Evolutionary conservation across 2,113 vertebrate genomes (phyloP).

Genomic region (Entosphenus tridentatus): DNA sequence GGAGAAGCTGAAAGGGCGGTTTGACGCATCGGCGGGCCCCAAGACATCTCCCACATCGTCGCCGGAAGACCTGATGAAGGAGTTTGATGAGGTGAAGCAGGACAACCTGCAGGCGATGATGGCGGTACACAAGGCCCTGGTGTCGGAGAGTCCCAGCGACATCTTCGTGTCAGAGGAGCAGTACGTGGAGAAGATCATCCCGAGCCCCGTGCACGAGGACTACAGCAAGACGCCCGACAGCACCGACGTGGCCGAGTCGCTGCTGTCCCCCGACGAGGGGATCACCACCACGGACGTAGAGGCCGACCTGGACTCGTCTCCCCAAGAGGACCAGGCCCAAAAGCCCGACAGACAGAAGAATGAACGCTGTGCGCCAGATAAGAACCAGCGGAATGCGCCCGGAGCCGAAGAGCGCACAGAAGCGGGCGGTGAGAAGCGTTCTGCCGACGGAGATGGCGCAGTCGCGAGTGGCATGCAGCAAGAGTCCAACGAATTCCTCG

Average conservation of each 20-base stretch:
- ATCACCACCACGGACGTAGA: constrained; percentile 13
- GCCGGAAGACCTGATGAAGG: constrained; percentile 18
- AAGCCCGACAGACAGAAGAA: not conserved
- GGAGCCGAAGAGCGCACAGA: not conserved
- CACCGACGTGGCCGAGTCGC: constrained; percentile 8
- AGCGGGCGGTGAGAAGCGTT: not conserved
- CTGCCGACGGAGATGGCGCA: not conserved
- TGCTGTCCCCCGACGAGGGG: constrained; percentile 11
- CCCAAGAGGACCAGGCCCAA: not conserved
- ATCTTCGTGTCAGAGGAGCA: not conserved
- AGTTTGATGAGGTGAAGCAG: constrained; percentile 17
- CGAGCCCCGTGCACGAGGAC: not conserved
- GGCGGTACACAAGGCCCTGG: not conserved
- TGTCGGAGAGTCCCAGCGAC: not conserved
- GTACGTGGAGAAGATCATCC: not conserved
- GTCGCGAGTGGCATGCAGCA: not conserved
- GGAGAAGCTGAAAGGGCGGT: not conserved
- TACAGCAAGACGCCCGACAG: constrained; percentile 7
- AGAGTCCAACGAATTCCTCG: not conserved
- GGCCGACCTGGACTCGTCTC: constrained; percentile 13
- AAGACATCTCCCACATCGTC: constrained; percentile 14
- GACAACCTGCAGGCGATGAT: not conserved
- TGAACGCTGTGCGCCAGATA: not conserved
- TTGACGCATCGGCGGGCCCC: not conserved
- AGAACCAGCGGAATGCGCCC: not conserved